These are phyloP conservation scores for Nothobranchius kuhntae DNA, from an alignment of 2,113 vertebrate species.

Conservation along the genomic window DNA sequence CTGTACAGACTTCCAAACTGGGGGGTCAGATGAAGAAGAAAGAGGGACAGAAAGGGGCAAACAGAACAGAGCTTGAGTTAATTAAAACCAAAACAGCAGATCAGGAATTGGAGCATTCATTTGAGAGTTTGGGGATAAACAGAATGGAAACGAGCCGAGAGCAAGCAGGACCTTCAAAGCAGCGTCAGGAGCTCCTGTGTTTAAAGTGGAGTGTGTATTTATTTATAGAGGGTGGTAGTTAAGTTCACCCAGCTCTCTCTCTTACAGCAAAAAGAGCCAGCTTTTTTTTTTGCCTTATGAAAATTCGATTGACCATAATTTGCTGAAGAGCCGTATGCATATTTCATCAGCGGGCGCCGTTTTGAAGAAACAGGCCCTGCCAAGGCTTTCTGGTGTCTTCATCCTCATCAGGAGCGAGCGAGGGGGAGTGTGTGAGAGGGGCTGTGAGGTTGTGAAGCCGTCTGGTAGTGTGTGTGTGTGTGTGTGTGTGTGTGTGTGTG, in stretches of 20 bases:
- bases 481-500: too few species aligned
- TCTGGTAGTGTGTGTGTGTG: slow-evolving; percentile 47
- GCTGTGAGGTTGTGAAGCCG: slow-evolving; percentile 37
- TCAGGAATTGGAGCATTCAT: slow-evolving; percentile 36
- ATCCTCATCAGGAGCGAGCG: slow-evolving; percentile 60
- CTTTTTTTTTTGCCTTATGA: slow-evolving; percentile 68
- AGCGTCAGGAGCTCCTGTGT: slow-evolving; percentile 44
- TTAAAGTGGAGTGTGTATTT: slow-evolving; percentile 64
- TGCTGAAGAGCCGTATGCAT: slow-evolving; percentile 73
- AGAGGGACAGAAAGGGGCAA: slow-evolving; percentile 16
- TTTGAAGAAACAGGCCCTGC: slow-evolving; percentile 66
- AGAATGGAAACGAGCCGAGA: slow-evolving; percentile 43
- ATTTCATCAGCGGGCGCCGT: slow-evolving; percentile 70
- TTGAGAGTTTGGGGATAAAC: slow-evolving; percentile 43
- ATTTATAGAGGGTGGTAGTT: slow-evolving; percentile 72
- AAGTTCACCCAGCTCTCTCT: slow-evolving; percentile 65
- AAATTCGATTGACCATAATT: slow-evolving; percentile 77
- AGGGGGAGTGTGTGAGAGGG: slow-evolving; percentile 42
- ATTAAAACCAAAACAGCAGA: slow-evolving; percentile 46
- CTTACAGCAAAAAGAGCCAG: slow-evolving; percentile 45
- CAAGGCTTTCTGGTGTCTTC: slow-evolving; percentile 55
- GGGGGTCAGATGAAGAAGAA: slow-evolving; percentile 13
- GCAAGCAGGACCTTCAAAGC: slow-evolving; percentile 55
- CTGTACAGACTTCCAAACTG: slow-evolving; percentile 48
- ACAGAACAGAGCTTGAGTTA: slow-evolving; percentile 11